Conservation (phyloP, 2,888 invertebrate species). For the Digitonthophagus gazella region DNA sequence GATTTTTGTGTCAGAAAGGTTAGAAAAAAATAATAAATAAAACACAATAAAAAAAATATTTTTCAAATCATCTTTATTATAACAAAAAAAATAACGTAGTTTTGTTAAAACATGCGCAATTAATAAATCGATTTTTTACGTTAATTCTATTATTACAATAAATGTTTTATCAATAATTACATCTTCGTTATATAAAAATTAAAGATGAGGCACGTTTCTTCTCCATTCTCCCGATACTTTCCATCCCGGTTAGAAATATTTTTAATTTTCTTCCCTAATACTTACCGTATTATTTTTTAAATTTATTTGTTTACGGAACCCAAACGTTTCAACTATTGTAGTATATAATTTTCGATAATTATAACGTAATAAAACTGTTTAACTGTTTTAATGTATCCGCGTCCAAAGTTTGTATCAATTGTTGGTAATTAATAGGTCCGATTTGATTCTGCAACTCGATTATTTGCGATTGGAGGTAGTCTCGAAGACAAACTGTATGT, state of each 20-base stretch:
- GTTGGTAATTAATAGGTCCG: conserved; percentile 74
- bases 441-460: conserved; percentile 68
- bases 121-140: neutral
- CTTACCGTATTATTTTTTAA: neutral
- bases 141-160: neutral
- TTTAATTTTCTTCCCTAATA: neutral
- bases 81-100: neutral
- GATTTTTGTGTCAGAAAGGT: no score
- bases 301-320: neutral
- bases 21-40: no score
- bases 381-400: conserved; percentile 71
- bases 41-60: no score
- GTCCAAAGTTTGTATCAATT: conserved; percentile 70
- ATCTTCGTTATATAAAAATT: neutral
- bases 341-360: conserved; percentile 30
- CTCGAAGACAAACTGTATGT: conserved; percentile 71
- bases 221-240: neutral
- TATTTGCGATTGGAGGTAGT: conserved; percentile 71
- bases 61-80: neutral
- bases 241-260: neutral
- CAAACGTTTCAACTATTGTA: neutral
- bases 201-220: neutral
- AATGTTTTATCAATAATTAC: neutral
- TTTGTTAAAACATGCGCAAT: neutral
- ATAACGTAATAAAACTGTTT: conserved; percentile 58